These are phyloP conservation scores for Pentalonia nigronervosa DNA, from an alignment of 1,140 invertebrate species.

Conservation along the genomic window DNA sequence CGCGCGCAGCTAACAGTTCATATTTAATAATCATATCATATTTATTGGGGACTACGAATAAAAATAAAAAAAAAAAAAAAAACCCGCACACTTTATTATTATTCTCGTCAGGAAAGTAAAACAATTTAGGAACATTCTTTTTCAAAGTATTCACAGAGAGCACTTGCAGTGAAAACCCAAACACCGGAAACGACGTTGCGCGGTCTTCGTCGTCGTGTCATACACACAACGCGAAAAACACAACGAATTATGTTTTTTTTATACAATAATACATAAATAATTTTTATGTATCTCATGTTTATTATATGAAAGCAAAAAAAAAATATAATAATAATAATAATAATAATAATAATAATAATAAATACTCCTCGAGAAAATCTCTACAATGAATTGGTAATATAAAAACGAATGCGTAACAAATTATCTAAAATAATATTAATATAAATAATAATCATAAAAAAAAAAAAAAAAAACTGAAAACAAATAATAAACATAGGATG, in stretches of 20 bases:
- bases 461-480: neutral
- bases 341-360: conserved; percentile 11
- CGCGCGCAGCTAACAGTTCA: neutral
- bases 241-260: conserved; percentile 5
- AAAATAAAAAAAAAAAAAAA: neutral
- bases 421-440: conserved; percentile 50
- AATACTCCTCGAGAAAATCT: conserved; percentile 2
- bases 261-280: neutral
- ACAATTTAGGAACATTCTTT: conserved; percentile 55
- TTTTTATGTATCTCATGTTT: neutral
- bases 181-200: neutral
- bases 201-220: neutral
- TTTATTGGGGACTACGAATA: neutral
- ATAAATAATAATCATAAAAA: conserved; percentile 20
- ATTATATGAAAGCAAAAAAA: conserved; percentile 28
- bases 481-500: conserved; percentile 36
- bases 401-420: conserved; percentile 47
- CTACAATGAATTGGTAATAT: neutral
- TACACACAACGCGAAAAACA: neutral
- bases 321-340: conserved; percentile 10
- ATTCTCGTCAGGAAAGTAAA: conserved; percentile 24
- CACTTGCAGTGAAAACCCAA: conserved; percentile 5
- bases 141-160: conserved; percentile 12
- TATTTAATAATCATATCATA: neutral
- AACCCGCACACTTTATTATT: neutral